Evolutionary conservation across 1,140 invertebrate species (phyloP), one percentile per base, ranked within the genome.

Genomic region (Psilanteris sp.): DNA sequence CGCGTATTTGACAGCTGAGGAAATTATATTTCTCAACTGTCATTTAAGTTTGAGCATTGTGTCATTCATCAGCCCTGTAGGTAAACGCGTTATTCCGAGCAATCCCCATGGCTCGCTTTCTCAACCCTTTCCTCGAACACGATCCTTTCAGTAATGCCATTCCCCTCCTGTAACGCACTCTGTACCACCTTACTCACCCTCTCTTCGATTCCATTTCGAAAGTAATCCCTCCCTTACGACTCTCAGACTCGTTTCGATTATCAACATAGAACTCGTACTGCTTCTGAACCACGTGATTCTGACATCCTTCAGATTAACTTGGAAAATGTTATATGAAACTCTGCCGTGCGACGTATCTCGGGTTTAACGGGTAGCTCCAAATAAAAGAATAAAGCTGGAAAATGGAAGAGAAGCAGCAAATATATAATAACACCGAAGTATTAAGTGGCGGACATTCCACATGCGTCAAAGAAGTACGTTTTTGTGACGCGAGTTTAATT

Each of bases 11-110:
- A 86, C 84, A 86, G 83, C 62, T 78, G 70, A 70, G 81, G 81
- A 84, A 86, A 85, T 86, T 84, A 85, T 85, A 86, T 86, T 86
- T 83, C 83, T 83, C 81, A 84, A 84, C 82, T 83, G 82, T 79
- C 83, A 83, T 84, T 85, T 86, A 85, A 84, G 82, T 83, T 84
- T 68, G 81, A 77, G 67, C 77, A 73, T 76, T 75, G 79, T 46
- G 66, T 57, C 80, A 76, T 81, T 84, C 78, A 80, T 84, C 80
- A 82, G 71, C 37, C n/a, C n/a, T n/a, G n/a, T n/a, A n/a, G n/a
- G n/a, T n/a, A n/a, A n/a, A n/a, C n/a, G n/a, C n/a, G n/a, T n/a
- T n/a, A n/a, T 61, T 44, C 73, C 68, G 76, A 74, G 71, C 52
- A 77, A 77, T 73, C 66, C 34, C 29, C 54, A 8, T 32, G 34